Conservation (phyloP, 2,113 vertebrate genomes). For the Phainopepla nitens region DNA sequence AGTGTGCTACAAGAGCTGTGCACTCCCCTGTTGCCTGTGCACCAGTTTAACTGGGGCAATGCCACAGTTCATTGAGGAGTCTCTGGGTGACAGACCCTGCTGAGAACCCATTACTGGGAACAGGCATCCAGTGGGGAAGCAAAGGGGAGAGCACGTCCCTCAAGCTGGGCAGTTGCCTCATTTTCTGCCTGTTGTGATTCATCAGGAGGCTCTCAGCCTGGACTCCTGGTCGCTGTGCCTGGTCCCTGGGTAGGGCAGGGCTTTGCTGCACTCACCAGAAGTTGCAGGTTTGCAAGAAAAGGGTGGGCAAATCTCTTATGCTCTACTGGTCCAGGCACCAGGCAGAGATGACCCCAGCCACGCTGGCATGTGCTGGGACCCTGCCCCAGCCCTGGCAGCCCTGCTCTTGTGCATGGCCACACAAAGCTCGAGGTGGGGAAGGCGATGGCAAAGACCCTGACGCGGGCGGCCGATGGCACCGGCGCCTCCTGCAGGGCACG, state of each 20-base stretch:
- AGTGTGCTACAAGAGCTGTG: background rate
- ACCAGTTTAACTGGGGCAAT: background rate
- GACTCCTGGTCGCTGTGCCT: accelerated
- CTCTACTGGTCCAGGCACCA: accelerated
- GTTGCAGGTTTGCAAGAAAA: background rate
- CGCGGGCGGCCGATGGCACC: accelerated
- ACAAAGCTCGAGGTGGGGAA: accelerated
- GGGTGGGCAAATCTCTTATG: background rate
- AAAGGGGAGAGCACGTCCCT: background rate
- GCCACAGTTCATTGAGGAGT: background rate
- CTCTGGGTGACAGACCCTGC: accelerated
- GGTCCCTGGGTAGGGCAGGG: background rate
- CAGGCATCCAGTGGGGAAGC: accelerated
- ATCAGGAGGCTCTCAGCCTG: background rate
- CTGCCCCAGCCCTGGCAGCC: background rate
- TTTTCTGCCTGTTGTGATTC: background rate
- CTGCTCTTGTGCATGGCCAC: background rate
- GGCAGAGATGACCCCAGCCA: accelerated
- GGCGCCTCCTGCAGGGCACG: accelerated
- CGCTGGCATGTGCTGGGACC: background rate
- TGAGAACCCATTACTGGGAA: background rate
- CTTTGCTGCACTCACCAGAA: background rate
- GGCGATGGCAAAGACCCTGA: accelerated
- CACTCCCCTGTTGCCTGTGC: accelerated
- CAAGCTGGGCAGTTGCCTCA: background rate